phyloP scores from a whole-genome alignment of 92 coral and sea anemone genomes.

The Porites cylindrica region DNA sequence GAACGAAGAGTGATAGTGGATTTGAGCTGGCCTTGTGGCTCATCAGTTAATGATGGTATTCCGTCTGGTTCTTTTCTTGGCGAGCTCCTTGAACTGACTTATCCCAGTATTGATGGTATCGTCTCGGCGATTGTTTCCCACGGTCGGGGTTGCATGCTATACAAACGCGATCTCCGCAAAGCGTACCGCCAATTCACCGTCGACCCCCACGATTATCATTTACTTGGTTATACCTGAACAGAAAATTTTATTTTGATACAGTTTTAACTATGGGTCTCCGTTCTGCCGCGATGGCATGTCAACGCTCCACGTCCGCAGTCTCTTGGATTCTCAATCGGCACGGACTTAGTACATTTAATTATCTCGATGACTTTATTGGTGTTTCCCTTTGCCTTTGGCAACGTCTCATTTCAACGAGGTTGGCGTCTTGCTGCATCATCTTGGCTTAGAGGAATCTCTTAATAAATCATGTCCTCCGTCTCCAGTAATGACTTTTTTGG shows the following conservation, averaged over 20 bases:
- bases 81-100: not conserved
- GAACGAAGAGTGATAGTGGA: not conserved
- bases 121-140: not conserved
- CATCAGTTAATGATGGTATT: slow-evolving; percentile 30
- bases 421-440: not conserved
- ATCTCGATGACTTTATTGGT: not conserved
- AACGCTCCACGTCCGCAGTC: not conserved
- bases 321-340: not conserved
- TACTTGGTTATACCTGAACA: not conserved
- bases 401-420: not conserved
- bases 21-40: slow-evolving; percentile 40
- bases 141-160: slow-evolving; percentile 9
- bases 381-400: not conserved
- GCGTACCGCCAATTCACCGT: not conserved
- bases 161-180: not conserved
- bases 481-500: not conserved
- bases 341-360: not conserved
- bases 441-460: not conserved
- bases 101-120: slow-evolving; percentile 1
- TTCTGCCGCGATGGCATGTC: not conserved
- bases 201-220: not conserved
- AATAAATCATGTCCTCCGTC: not conserved
- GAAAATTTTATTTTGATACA: no score
- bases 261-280: not conserved
- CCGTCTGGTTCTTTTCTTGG: not conserved